Evolutionary conservation across 2,888 invertebrate species (phyloP).

Genomic region (Plebejus melissa): DNA sequence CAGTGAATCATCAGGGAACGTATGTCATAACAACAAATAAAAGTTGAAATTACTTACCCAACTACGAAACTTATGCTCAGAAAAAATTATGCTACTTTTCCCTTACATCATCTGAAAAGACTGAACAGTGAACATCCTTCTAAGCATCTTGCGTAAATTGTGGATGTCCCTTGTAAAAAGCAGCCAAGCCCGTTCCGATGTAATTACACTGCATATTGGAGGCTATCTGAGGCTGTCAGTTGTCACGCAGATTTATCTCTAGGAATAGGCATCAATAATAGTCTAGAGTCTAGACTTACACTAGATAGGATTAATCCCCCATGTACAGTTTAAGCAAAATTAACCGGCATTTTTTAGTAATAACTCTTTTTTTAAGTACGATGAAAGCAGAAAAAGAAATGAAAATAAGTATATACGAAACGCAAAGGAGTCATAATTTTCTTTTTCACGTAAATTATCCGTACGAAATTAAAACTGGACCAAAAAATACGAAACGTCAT

Average conservation of each 20-base stretch:
- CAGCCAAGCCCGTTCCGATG: constrained; percentile 16
- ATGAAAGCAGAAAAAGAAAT: background rate
- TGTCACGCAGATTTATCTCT: constrained; percentile 31
- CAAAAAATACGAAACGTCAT: background rate
- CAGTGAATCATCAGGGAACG: no score
- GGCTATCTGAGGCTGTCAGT: constrained; percentile 29
- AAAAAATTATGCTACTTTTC: no score
- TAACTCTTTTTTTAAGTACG: background rate
- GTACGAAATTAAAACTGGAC: background rate
- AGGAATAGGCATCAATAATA: constrained; percentile 30
- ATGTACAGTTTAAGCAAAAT: constrained; percentile 21
- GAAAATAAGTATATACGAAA: background rate
- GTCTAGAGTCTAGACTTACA: constrained; percentile 10
- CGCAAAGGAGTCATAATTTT: background rate
- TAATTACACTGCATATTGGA: constrained; percentile 29
- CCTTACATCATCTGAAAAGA: no score
- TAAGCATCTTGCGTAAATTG: background rate
- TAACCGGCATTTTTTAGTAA: background rate
- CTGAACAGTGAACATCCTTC: background rate
- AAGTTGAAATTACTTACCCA: no score
- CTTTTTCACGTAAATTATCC: background rate
- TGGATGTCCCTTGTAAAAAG: constrained; percentile 13
- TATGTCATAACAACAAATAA: no score
- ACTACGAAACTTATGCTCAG: no score
- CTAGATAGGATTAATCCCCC: constrained; percentile 29